Evolutionary conservation across 2,797 vertebrate species (phyloP).

Genomic region (Heteromormyrus szaboi): DNA sequence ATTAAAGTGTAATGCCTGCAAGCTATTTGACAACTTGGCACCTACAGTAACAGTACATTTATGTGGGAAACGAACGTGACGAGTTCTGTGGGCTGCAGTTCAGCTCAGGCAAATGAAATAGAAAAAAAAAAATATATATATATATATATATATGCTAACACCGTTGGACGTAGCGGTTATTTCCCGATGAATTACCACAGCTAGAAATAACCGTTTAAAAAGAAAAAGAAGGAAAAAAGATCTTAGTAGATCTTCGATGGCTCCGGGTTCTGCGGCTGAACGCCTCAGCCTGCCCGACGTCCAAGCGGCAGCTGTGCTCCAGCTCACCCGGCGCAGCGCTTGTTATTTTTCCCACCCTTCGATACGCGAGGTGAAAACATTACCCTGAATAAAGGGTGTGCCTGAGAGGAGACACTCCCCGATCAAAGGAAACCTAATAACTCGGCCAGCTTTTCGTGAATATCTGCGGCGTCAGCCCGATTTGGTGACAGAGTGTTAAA

Average conservation of each 20-base stretch:
- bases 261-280: background rate
- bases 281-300: background rate
- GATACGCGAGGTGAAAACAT: background rate
- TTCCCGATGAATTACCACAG: background rate
- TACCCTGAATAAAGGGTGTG: background rate
- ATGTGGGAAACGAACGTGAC: background rate
- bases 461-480: background rate
- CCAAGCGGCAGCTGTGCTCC: background rate
- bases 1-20: background rate
- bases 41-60: background rate
- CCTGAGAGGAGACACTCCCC: background rate
- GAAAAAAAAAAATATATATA: background rate
- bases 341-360: background rate
- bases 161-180: background rate
- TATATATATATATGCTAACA: background rate
- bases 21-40: background rate
- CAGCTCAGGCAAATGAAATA: background rate
- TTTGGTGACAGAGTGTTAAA: background rate
- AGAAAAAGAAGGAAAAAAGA: background rate
- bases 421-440: background rate
- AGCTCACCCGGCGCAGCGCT: background rate
- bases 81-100: background rate
- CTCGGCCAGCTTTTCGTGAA: background rate
- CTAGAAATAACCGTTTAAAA: background rate
- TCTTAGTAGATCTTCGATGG: background rate